Base-by-base conservation (phyloP, 2,888 invertebrate species). In the Melieria picta region DNA sequence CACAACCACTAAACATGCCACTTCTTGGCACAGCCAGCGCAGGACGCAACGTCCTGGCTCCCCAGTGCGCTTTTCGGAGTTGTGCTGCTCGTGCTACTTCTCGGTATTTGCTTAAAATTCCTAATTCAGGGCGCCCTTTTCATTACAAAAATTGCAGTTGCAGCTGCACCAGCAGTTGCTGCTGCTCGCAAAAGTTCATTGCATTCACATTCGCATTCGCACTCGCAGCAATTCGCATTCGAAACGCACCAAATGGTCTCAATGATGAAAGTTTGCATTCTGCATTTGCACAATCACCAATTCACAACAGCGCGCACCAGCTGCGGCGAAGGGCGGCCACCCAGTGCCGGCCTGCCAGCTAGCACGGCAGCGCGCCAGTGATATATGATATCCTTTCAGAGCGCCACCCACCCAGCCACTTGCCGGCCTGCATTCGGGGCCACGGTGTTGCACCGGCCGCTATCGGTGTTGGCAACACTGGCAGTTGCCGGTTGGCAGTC, bases 251-350 rank as follows among this genome's bases (percentile, higher is more conserved):
- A 45, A 45, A 45, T 61, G 45, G 42, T 45, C 13, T 61, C n/a
- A 48, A 48, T 55, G 55, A 67, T 52, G 60, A 62, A 62, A 11
- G 56, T 63, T 69, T 61, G 10, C 16, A 52, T 16, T 56, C 30
- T 55, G 62, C 46, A 13, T n/a, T 47, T 11, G 43, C 56, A 56
- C 13, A 56, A 30, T 30, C 62, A 67, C 58, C 46, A 48, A 60
- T 42, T 42, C 50, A 60, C 56, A 56, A 7, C 11, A 64, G 30
- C 30, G 30, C 30, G 30, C 30, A 30, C 30, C 30, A 30, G 30
- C 30, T 30, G 30, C 30, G 30, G 30, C 30, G 30, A 30, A 30
- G 30, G 30, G 30, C 30, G 30, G 30, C 3, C 16, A 16, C 16
- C 16, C 16, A 16, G 16, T 16, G 16, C 16, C 30, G 2, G 30